Evolutionary conservation across 2,888 invertebrate species (phyloP).

Genomic region (Slavum lentiscoides): DNA sequence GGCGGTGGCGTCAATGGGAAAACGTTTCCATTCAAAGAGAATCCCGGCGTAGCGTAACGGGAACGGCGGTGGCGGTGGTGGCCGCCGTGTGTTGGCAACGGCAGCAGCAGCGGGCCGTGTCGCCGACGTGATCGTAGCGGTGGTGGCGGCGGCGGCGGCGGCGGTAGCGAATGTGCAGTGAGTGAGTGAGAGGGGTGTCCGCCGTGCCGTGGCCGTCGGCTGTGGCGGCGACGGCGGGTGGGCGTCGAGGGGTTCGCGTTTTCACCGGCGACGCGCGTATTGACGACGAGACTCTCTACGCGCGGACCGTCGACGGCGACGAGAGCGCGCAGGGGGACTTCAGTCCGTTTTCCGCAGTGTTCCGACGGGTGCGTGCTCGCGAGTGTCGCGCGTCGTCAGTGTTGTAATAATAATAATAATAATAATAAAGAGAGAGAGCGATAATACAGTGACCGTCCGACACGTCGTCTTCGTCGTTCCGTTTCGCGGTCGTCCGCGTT

Average conservation of each 20-base stretch:
- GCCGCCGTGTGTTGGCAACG: too few relatives aligned
- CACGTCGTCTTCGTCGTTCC: slow-evolving; percentile 7
- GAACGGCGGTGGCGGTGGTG: slow-evolving; percentile 13
- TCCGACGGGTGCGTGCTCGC: slow-evolving; percentile 41
- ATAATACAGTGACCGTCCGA: background rate
- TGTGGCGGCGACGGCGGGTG: background rate
- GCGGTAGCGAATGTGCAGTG: background rate
- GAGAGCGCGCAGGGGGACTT: slow-evolving; percentile 10
- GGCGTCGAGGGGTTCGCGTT: slow-evolving; percentile 33
- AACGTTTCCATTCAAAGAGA: slow-evolving; percentile 47
- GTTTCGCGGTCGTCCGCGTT: slow-evolving; percentile 34
- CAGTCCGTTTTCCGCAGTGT: slow-evolving; percentile 49
- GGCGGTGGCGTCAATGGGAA: slow-evolving; percentile 43
- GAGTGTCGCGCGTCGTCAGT: slow-evolving; percentile 25
- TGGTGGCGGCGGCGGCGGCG: background rate
- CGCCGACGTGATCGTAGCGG: background rate
- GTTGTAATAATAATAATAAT: background rate
- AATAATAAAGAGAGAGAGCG: background rate
- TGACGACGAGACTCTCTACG: slow-evolving; percentile 22
- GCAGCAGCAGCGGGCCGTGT: background rate
- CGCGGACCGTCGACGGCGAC: background rate
- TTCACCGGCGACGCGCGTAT: slow-evolving; percentile 36
- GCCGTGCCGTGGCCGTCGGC: too few relatives aligned
- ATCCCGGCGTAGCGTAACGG: slow-evolving; percentile 32
- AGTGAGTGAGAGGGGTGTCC: background rate